Conservation (phyloP, 2,888 invertebrate species). For the Eupithecia exiguata region DNA sequence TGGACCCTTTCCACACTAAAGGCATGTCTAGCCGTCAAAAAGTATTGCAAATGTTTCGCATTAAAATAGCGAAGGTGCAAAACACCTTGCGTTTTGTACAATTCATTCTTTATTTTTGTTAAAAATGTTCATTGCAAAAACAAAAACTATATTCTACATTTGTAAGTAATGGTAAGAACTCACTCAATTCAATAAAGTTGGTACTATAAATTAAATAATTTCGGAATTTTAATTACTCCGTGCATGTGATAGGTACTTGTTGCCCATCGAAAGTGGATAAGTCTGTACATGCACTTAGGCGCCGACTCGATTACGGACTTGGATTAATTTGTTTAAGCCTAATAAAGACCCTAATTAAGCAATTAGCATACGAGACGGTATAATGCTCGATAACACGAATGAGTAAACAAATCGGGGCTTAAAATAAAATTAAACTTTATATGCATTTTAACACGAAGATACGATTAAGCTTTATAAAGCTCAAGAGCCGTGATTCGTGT, state of each 20-base stretch:
- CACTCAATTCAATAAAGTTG: neutral
- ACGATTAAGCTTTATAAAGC: slow-evolving; percentile 11
- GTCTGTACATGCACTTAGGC: slow-evolving; percentile 50
- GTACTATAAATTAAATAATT: no score
- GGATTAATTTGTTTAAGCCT: slow-evolving; percentile 68
- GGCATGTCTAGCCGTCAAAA: slow-evolving; percentile 41
- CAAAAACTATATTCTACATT: neutral
- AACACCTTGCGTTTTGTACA: slow-evolving; percentile 10
- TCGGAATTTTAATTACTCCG: neutral
- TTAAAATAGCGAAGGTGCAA: slow-evolving; percentile 5
- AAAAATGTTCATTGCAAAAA: neutral
- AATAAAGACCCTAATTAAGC: slow-evolving; percentile 68
- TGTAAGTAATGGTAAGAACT: neutral
- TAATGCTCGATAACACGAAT: slow-evolving; percentile 47
- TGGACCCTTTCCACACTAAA: slow-evolving; percentile 53
- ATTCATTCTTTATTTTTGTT: slow-evolving; percentile 1
- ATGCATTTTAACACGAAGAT: slow-evolving; percentile 22
- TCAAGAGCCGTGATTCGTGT: slow-evolving; percentile 7
- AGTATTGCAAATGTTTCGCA: neutral
- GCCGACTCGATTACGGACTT: slow-evolving; percentile 64
- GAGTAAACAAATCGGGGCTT: slow-evolving; percentile 55
- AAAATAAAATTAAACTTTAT: slow-evolving; percentile 16
- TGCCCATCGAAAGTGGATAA: slow-evolving; percentile 8
- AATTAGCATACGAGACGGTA: slow-evolving; percentile 62
- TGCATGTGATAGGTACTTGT: neutral